Base-by-base conservation (phyloP, 2,797 vertebrate species). In the Fistularia commersonii region DNA sequence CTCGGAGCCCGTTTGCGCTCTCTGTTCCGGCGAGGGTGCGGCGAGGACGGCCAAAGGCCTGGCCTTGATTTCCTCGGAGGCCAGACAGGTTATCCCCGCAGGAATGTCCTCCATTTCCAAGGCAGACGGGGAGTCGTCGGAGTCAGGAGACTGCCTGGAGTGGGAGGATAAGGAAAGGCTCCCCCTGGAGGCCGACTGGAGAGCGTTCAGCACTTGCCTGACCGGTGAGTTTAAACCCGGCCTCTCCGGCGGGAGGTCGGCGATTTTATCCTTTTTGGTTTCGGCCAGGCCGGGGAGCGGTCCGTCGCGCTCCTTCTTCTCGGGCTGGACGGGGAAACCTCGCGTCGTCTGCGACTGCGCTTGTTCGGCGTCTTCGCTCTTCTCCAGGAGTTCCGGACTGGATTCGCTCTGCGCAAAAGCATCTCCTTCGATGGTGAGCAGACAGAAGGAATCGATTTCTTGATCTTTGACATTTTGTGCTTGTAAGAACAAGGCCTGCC, bases 71-170 rank as follows among this genome's bases (percentile, higher is more conserved):
- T 82, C 77, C 48, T 86, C 85, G 0, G 85, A 73, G 41, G 75
- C 83, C 69, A 90, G 64, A 11, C 79, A 90, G 6, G 89, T 84
- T 64, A 89, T 86, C 15, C 88, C 87, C 1, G 78, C 57, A n/a
- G 87, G 81, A 41, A 92, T 91, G 62, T 92, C 91, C 81, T 92
- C 91, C 91, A 92, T 92, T 64, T 92, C 89, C 51, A 92, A 64
- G 3, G 91, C 91, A n/a, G 90, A 92, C 0, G 87, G 89, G 3
- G 91, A 92, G 76, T 92, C 91, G 1, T 92, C 91, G 0, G 91
- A 92, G 55, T 90, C 89, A 4, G 89, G 85, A 55, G 90, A 90
- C 34, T 73, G 88, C 56, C 85, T 74, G 0, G 85, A 77, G 47
- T 84, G 80, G 32, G 86, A 76, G 0, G 84, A 72, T 8, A 88